A percentile compares a stretch with the other conserved stretches of the same genome.
These are phyloP conservation scores for Drosophila ironensis DNA, from an alignment of 1,140 invertebrate species.

Conservation along the genomic window DNA sequence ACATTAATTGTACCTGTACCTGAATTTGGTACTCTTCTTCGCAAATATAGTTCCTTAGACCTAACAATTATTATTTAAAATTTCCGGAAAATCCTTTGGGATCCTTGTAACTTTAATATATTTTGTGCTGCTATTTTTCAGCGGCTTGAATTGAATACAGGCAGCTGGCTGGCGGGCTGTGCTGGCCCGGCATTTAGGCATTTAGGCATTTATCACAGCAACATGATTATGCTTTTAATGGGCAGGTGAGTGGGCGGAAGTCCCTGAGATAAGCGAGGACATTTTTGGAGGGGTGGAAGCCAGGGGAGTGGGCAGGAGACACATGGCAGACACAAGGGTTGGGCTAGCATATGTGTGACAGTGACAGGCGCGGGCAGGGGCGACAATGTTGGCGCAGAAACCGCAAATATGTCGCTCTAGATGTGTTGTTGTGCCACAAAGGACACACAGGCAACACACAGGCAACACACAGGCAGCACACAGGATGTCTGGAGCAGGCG, in stretches of 20 bases:
- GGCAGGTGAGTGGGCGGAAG: slow-evolving; percentile 29
- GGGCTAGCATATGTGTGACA: slow-evolving; percentile 69
- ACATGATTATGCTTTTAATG: slow-evolving; percentile 78
- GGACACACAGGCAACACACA: slow-evolving; percentile 12
- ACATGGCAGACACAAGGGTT: slow-evolving; percentile 24
- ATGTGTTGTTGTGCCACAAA: slow-evolving; percentile 46
- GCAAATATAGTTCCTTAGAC: too few species aligned
- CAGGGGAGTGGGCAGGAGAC: background rate
- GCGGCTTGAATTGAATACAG: slow-evolving; percentile 71
- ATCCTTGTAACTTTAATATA: background rate
- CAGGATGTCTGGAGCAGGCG: slow-evolving; percentile 59
- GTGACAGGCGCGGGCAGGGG: slow-evolving; percentile 59
- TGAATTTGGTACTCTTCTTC: too few species aligned
- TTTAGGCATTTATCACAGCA: slow-evolving; percentile 70
- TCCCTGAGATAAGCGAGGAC: slow-evolving; percentile 22
- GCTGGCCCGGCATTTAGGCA: slow-evolving; percentile 32
- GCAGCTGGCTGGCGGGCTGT: slow-evolving; percentile 21
- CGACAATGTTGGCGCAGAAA: slow-evolving; percentile 73
- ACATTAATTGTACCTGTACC: too few species aligned
- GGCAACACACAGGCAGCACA: slow-evolving; percentile 43
- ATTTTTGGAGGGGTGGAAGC: background rate
- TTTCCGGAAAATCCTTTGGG: too few species aligned
- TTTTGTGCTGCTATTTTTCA: slow-evolving; percentile 7
- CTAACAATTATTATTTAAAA: too few species aligned
- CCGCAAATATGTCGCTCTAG: slow-evolving; percentile 69